A percentile compares a stretch with the other conserved stretches of the same genome.
Conservation (phyloP, 2,113 vertebrate species). For the Phocoena sinus region DNA sequence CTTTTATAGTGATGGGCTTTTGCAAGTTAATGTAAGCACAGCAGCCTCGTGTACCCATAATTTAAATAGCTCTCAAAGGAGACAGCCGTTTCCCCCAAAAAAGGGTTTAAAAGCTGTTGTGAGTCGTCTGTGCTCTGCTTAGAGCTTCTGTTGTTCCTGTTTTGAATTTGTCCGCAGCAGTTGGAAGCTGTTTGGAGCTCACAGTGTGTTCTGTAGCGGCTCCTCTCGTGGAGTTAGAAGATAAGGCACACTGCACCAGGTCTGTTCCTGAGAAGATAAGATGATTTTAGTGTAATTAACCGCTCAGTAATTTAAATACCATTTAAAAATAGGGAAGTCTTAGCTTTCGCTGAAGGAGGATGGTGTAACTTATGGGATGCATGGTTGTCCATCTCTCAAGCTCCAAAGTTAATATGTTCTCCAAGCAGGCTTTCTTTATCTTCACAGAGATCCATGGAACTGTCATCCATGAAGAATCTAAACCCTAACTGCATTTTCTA, state of each 20-base stretch:
- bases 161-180: background rate
- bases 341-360: background rate
- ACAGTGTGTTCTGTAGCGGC: background rate
- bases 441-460: background rate
- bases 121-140: background rate
- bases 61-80: background rate
- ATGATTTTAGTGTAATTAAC: background rate
- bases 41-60: background rate
- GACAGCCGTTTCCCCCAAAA: background rate
- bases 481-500: background rate
- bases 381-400: no score
- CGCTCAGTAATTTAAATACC: background rate
- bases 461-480: background rate
- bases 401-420: background rate
- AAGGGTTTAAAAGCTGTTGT: background rate
- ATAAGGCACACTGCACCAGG: background rate
- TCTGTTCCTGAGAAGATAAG: background rate
- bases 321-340: background rate
- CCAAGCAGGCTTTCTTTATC: background rate
- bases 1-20: background rate
- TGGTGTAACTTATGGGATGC: background rate
- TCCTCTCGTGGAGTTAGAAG: background rate
- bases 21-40: background rate
- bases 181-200: background rate
- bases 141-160: background rate